These are phyloP conservation scores for Synanthedon formicaeformis DNA, from an alignment of 2,888 invertebrate species.

Conservation along the genomic window DNA sequence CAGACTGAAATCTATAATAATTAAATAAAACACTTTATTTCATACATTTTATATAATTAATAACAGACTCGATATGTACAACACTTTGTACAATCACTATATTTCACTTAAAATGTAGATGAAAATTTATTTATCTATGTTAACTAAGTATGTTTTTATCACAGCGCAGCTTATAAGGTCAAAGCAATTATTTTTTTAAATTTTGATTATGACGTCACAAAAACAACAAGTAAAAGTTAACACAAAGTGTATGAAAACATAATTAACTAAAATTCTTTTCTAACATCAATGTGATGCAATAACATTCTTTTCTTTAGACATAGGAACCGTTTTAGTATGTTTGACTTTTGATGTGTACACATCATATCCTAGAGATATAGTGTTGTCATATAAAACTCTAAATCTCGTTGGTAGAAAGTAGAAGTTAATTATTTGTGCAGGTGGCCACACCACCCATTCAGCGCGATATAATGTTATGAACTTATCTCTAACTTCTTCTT, in stretches of 20 bases:
- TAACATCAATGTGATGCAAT: neutral
- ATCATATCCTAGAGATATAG: constrained; percentile 89
- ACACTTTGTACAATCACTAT: too few species aligned
- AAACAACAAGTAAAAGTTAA: neutral
- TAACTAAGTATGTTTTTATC: constrained; percentile 20
- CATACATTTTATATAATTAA: too few species aligned
- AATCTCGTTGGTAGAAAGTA: constrained; percentile 86
- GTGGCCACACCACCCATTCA: constrained; percentile 96
- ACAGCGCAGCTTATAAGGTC: constrained; percentile 27
- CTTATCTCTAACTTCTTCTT: constrained; percentile 79
- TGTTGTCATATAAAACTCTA: constrained; percentile 90
- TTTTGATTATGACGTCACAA: neutral
- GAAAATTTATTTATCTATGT: constrained; percentile 5
- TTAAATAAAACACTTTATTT: too few species aligned
- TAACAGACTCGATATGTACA: too few species aligned
- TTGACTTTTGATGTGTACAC: constrained; percentile 89
- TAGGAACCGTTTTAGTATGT: constrained; percentile 41
- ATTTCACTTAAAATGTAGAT: constrained; percentile 1
- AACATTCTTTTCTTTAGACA: neutral
- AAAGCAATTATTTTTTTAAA: too few species aligned
- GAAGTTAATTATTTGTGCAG: constrained; percentile 93
- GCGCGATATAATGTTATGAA: constrained; percentile 83
- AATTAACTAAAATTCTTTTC: constrained; percentile 5
- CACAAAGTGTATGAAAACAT: neutral
- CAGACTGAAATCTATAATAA: too few species aligned